Percentiles rank a stretch among this genome's conserved stretches.
Conservation (phyloP, 2,113 vertebrate genomes). For the Periophthalmus modestus region DNA sequence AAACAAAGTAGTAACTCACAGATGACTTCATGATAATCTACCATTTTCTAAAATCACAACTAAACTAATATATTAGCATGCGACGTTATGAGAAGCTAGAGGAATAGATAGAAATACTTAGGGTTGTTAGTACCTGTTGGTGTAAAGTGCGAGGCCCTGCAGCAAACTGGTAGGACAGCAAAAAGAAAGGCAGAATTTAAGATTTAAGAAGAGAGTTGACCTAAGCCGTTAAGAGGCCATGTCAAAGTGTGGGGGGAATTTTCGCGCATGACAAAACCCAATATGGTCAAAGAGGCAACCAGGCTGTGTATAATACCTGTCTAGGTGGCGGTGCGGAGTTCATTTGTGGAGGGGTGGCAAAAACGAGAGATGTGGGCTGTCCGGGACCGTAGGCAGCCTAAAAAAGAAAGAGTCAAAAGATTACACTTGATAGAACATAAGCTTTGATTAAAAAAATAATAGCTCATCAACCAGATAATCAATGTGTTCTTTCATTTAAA, state of each 20-base stretch:
- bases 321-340: conserved; percentile 94
- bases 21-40: neutral
- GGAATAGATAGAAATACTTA: conserved; percentile 30
- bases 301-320: conserved; percentile 81
- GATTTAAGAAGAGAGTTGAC: conserved; percentile 49
- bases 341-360: conserved; percentile 92
- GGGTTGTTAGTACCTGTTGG: conserved; percentile 88
- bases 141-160: conserved; percentile 91
- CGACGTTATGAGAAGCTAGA: conserved; percentile 27
- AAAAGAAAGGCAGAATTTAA: conserved; percentile 71
- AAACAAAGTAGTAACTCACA: neutral
- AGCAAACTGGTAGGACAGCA: conserved; percentile 86
- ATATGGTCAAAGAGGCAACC: neutral
- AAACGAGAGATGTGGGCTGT: conserved; percentile 91
- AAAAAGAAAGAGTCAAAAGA: conserved; percentile 6
- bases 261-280: neutral
- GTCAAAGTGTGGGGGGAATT: conserved; percentile 15
- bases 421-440: neutral
- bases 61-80: conserved; percentile 26
- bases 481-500: neutral
- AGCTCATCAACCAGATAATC: too few relatives aligned
- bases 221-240: conserved; percentile 44
- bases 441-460: too few relatives aligned
- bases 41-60: neutral
- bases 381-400: conserved; percentile 89